Evolutionary conservation across 2,113 vertebrate genomes (phyloP), one percentile per base, ranked within the genome.

Genomic region (Isichthys henryi): DNA sequence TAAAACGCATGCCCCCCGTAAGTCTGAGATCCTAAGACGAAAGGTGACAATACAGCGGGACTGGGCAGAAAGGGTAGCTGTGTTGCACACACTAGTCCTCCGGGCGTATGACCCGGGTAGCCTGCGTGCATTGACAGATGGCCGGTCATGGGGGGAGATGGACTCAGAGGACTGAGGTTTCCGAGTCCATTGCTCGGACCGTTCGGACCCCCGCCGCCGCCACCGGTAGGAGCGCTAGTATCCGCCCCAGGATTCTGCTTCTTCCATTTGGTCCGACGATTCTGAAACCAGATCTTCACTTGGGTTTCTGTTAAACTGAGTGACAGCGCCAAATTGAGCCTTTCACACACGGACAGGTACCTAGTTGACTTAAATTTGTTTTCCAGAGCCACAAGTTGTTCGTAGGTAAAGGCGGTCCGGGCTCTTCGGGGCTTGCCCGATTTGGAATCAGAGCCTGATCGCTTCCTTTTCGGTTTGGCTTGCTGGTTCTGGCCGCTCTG

Each of bases 281-380:
- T 98, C 95, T 98, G 97, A 94, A 98, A 98, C 97, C 97, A 98
- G 93, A 98, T 98, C 94, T 98, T 98, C 70, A 98, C 97, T 94
- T 98, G 97, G 27, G 97, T 98, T 94, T 98, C 97, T 0, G 97
- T 98, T 90, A 98, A 96, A 90, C 97, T 98, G 3, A 98, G 96
- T 0, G 97, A 98, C 91, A 98, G 95, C 0, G 97, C 97, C 95
- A 98, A 93, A 94, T 98, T 98, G 90, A 98, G 97, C 87, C 97
- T 95, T 94, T 98, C 97, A 45, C 97, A 98, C 92, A 98, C 97
- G 0, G 97, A 98, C 90, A 98, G 95, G 95, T 98, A 98, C 52
- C 97, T 96, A 0, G 97, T 98, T 27, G 97, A 97, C 94, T 98
- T 98, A 95, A 98, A 98, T 93, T 98, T 98, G 95, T 98, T 98